These are phyloP conservation scores for Tetramorium alpestre DNA, from an alignment of 1,140 invertebrate genomes.

Conservation along the genomic window DNA sequence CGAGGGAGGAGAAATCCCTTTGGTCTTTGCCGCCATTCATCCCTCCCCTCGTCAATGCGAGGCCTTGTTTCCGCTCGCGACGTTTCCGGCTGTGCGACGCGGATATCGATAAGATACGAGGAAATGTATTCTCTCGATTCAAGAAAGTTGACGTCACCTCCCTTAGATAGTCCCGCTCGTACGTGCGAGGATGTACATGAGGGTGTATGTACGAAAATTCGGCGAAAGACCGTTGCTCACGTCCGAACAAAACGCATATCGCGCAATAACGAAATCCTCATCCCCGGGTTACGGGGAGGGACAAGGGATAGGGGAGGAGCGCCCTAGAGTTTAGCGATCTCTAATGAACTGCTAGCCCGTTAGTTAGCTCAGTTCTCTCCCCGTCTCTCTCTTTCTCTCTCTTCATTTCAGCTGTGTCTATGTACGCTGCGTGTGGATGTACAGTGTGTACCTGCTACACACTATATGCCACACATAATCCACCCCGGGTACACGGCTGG, in stretches of 20 bases:
- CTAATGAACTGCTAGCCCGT: slow-evolving; percentile 78
- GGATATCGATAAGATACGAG: background rate
- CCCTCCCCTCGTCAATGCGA: slow-evolving; percentile 15
- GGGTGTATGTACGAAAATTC: slow-evolving; percentile 7
- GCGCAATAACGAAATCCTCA: slow-evolving; percentile 75
- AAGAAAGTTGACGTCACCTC: background rate
- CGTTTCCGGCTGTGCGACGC: slow-evolving; percentile 34
- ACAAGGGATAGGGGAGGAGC: background rate
- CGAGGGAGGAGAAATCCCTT: slow-evolving; percentile 38
- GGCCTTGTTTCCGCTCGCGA: slow-evolving; percentile 49
- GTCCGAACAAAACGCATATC: slow-evolving; percentile 48
- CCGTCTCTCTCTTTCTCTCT: slow-evolving; percentile 27
- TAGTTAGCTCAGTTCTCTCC: slow-evolving; percentile 68
- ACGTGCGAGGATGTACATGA: background rate
- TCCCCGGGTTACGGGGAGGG: slow-evolving; percentile 37
- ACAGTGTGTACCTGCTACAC: slow-evolving; percentile 33
- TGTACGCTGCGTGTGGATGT: slow-evolving; percentile 21
- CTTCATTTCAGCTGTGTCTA: background rate
- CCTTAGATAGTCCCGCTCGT: background rate
- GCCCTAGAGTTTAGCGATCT: slow-evolving; percentile 78
- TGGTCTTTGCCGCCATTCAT: slow-evolving; percentile 68
- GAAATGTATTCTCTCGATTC: background rate
- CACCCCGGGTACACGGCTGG: background rate
- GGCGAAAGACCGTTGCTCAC: background rate
- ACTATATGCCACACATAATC: slow-evolving; percentile 19